Base-by-base conservation (phyloP, 2,797 vertebrate species). In the Danio choprae region DNA sequence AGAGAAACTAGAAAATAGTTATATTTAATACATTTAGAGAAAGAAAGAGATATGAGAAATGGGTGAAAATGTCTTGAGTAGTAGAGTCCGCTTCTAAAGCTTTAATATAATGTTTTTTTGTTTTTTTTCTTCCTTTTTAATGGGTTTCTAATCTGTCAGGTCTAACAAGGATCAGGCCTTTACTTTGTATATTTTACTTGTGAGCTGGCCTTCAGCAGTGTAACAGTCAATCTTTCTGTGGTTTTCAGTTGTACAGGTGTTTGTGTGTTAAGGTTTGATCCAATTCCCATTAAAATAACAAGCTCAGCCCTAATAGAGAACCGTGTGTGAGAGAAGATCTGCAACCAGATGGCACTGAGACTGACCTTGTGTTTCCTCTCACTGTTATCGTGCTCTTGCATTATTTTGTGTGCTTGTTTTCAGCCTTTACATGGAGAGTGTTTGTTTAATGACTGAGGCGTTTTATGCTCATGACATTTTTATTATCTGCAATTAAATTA, bases 401-500 rank as follows among this genome's bases (percentile, higher is more conserved):
- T 55, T 48, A 38, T 46, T 76, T 69, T 41, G 46, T 41, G 12
- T 71, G 43, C n/a, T 41, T 63, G 46, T 55, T 70, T 50, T 69
- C 18, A 43, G 59, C 0, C 6, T 43, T 43, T 55, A 50, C 3
- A 1, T 53, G 7, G 55, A 40, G 44, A 2, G 2, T 63, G 59
- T 73, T 79, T 64, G 77, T 80, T 80, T 64, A 62, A 62, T 79
- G 53, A 48, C 75, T 40, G 18, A 36, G 36, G 44, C 0, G 7
- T 70, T 51, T 43, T 50, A 56, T 43, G 46, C 67, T 29, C 67
- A 71, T 79, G 48, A 63, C 67, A 71, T 79, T 71, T 59, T 79
- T 79, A 40, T 80, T 73, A 73, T 73, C 69, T 64, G 69, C 50
- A 48, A 72, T 80, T 80, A 58, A 65, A 73, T 72, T 64, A 80